A percentile compares a stretch with the other conserved stretches of the same genome.
phyloP scores from a whole-genome alignment of 2,113 vertebrate genomes.

The Aleadryas rufinucha region DNA sequence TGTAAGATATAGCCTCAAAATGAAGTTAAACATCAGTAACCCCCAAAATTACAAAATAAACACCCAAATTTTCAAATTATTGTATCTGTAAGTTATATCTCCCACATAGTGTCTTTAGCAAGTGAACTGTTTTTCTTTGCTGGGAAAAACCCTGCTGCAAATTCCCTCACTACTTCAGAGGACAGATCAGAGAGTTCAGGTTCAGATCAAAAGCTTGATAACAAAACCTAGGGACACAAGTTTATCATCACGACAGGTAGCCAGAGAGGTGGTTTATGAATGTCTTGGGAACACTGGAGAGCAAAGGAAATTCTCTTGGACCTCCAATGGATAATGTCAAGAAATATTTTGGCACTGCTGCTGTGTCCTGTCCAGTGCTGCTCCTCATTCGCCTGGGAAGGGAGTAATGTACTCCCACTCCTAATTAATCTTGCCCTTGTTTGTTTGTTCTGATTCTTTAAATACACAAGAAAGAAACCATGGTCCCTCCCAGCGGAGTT shows the following conservation, averaged over 20 bases:
- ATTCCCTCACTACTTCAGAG: constrained; percentile 1
- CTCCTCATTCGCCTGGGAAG: not conserved
- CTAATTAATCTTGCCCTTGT: not conserved
- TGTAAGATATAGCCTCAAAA: not conserved
- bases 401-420: not conserved
- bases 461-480: not conserved
- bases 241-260: not conserved
- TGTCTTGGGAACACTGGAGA: not conserved
- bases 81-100: not conserved
- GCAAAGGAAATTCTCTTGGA: not conserved
- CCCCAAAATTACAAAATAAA: not conserved
- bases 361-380: not conserved
- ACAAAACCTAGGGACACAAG: not conserved
- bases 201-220: constrained; percentile 45
- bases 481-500: not conserved
- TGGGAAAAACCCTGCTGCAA: not conserved
- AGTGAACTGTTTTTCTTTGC: not conserved
- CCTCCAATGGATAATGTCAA: not conserved
- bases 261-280: not conserved
- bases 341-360: not conserved
- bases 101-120: not conserved
- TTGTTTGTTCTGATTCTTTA: constrained; percentile 14
- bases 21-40: not conserved
- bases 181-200: constrained; percentile 16
- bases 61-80: not conserved